A percentile compares a stretch with the other conserved stretches of the same genome.
phyloP scores from a whole-genome alignment of 35 echinoderm and acorn worm species.

The Ophioderma brevispina region DNA sequence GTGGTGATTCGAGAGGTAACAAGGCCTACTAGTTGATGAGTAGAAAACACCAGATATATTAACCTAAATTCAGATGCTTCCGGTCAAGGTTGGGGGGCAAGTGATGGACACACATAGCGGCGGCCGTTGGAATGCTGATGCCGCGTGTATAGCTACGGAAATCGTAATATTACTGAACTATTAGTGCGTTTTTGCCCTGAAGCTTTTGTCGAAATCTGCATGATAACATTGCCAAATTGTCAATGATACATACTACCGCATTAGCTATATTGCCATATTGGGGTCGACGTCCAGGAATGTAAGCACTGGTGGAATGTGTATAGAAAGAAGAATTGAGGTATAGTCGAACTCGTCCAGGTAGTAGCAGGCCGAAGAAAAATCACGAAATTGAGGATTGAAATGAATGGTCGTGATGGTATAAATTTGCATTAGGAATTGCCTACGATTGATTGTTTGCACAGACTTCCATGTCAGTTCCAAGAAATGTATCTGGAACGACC shows the following conservation, averaged over 20 bases:
- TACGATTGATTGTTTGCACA: conserved; percentile 77
- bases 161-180: conserved; percentile 43
- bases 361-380: conserved; percentile 58
- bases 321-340: conserved; percentile 54
- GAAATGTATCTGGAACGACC: conserved; percentile 79
- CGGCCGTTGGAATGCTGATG: background rate
- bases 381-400: conserved; percentile 51
- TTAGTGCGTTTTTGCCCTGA: conserved; percentile 42
- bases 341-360: conserved; percentile 49
- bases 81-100: conserved; percentile 61
- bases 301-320: conserved; percentile 69
- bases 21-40: background rate
- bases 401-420: conserved; percentile 66
- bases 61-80: conserved; percentile 64
- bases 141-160: background rate
- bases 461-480: conserved; percentile 54
- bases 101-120: conserved; percentile 27
- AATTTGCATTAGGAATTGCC: conserved; percentile 34
- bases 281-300: conserved; percentile 44
- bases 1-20: conserved; percentile 62
- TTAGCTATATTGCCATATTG: conserved; percentile 71
- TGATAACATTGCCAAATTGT: conserved; percentile 56
- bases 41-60: conserved; percentile 33
- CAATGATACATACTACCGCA: conserved; percentile 53
- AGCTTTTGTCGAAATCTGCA: too few species aligned